Evolutionary conservation across 1,140 invertebrate species (phyloP).

Genomic region (Hyphantria cunea): DNA sequence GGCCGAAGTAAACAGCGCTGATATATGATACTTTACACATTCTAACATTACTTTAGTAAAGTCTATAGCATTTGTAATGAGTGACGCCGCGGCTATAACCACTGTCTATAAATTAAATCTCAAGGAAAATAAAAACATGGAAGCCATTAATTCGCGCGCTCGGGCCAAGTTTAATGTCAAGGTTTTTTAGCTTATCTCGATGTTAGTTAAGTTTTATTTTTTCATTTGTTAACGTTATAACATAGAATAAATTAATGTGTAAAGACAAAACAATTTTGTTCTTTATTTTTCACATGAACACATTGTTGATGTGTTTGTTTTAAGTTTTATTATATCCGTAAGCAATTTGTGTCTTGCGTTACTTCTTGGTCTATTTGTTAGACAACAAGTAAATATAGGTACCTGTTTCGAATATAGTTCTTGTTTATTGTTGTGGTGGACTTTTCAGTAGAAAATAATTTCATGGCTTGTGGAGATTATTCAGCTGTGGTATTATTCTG

Average conservation of each 20-base stretch:
- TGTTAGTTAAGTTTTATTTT: slow-evolving; percentile 77
- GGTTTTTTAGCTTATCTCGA: slow-evolving; percentile 78
- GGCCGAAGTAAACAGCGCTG: slow-evolving; percentile 67
- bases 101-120: slow-evolving; percentile 80
- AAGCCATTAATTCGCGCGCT: slow-evolving; percentile 80
- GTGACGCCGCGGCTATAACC: slow-evolving; percentile 67
- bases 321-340: slow-evolving; percentile 24
- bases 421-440: neutral
- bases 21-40: slow-evolving; percentile 78
- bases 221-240: slow-evolving; percentile 67
- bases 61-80: slow-evolving; percentile 74
- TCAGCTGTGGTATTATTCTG: no score
- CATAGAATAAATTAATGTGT: slow-evolving; percentile 61
- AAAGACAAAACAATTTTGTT: slow-evolving; percentile 42
- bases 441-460: no score
- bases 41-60: slow-evolving; percentile 72
- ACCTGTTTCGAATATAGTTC: neutral
- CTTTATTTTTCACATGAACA: slow-evolving; percentile 22
- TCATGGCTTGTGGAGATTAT: no score
- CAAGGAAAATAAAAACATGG: slow-evolving; percentile 81
- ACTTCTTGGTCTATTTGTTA: neutral
- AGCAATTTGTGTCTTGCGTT: slow-evolving; percentile 4
- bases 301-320: slow-evolving; percentile 20
- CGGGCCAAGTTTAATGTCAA: slow-evolving; percentile 81
- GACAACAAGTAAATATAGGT: neutral